A percentile compares a stretch with the other conserved stretches of the same genome.
Evolutionary conservation across 1,140 invertebrate species (phyloP).

Genomic region (Drosophila pruinosa): DNA sequence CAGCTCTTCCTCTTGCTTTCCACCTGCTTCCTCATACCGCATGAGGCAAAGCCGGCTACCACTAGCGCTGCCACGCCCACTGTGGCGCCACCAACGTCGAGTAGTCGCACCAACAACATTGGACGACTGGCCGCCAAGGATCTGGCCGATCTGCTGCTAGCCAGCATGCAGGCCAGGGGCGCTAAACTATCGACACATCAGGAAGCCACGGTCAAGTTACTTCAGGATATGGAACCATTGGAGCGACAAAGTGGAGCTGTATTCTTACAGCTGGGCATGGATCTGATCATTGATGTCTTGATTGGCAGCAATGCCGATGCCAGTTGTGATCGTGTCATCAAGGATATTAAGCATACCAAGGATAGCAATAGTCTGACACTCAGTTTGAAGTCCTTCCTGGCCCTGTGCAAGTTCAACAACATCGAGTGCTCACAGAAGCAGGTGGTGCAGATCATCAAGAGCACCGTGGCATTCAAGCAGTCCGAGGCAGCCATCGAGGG

Average conservation of each 20-base stretch:
- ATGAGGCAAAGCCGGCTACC: slow-evolving; percentile 57
- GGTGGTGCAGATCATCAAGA: slow-evolving; percentile 61
- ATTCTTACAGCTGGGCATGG: slow-evolving; percentile 59
- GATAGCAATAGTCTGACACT: slow-evolving; percentile 56
- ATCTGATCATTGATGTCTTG: slow-evolving; percentile 60
- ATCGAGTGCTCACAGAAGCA: slow-evolving; percentile 57
- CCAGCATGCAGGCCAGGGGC: slow-evolving; percentile 62
- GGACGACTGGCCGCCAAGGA: slow-evolving; percentile 65
- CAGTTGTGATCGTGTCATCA: slow-evolving; percentile 48
- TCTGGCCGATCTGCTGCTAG: slow-evolving; percentile 62
- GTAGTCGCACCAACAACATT: slow-evolving; percentile 29
- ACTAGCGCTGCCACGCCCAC: not conserved
- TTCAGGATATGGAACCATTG: slow-evolving; percentile 30
- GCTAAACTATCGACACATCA: slow-evolving; percentile 34
- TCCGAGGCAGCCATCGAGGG: slow-evolving; percentile 7
- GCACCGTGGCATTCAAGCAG: slow-evolving; percentile 5
- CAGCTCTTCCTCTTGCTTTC: slow-evolving; percentile 66
- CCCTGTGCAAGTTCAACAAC: slow-evolving; percentile 52
- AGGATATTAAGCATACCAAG: slow-evolving; percentile 51
- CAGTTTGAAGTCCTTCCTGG: slow-evolving; percentile 53
- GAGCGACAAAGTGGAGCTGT: slow-evolving; percentile 26
- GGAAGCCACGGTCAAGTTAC: slow-evolving; percentile 41
- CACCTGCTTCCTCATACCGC: slow-evolving; percentile 60
- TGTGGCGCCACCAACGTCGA: not conserved
- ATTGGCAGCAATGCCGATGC: slow-evolving; percentile 44